Evolutionary conservation across 1,140 invertebrate genomes (phyloP).

Genomic region (Drosophila pseudoobscura): DNA sequence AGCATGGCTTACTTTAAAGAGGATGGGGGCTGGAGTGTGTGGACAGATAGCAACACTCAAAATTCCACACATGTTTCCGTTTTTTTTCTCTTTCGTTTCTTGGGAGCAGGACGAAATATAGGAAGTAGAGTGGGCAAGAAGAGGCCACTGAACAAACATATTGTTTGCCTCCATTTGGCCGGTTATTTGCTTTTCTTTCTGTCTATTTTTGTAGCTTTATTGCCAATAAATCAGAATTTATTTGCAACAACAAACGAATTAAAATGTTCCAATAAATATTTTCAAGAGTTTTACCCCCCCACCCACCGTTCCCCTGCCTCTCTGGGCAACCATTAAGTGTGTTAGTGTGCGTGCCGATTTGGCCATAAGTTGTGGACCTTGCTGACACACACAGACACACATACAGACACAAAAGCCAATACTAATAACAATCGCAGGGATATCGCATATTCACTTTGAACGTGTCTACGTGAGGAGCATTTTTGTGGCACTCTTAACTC

Average conservation of each 20-base stretch:
- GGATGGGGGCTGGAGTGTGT: not conserved
- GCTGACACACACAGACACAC: constrained; percentile 30
- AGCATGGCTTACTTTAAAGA: constrained; percentile 32
- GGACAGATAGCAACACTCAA: constrained; percentile 43
- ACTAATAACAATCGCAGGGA: too few species aligned
- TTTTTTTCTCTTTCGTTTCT: constrained; percentile 18
- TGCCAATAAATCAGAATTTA: constrained; percentile 83
- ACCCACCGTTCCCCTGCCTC: constrained; percentile 38
- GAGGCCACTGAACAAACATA: constrained; percentile 22
- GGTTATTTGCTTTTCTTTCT: constrained; percentile 58
- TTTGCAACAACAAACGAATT: constrained; percentile 83
- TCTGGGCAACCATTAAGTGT: constrained; percentile 27
- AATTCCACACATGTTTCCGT: constrained; percentile 68
- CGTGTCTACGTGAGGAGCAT: constrained; percentile 72
- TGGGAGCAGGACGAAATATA: constrained; percentile 1
- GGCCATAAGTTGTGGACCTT: constrained; percentile 15
- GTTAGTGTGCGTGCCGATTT: constrained; percentile 33
- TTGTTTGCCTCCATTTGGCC: constrained; percentile 43
- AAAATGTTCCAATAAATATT: constrained; percentile 83
- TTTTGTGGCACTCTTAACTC: constrained; percentile 68
- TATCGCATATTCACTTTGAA: constrained; percentile 67
- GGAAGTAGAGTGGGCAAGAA: not conserved
- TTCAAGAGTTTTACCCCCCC: constrained; percentile 53
- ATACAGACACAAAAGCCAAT: constrained; percentile 29
- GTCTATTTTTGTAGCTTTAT: constrained; percentile 79